These are phyloP conservation scores for Tachina lurida DNA, from an alignment of 2,888 invertebrate genomes.

Conservation along the genomic window DNA sequence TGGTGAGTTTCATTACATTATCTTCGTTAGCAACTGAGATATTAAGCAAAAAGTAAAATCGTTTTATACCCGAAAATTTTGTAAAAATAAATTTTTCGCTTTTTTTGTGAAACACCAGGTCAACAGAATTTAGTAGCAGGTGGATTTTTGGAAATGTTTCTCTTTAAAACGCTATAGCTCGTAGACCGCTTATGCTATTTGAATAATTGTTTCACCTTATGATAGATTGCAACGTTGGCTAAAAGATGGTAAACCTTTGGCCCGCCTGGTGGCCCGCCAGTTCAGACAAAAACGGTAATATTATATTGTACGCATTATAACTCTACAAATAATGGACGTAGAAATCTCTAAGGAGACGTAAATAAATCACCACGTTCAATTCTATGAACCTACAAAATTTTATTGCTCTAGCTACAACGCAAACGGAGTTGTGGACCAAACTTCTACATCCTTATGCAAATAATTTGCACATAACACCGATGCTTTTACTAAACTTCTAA, in stretches of 20 bases:
- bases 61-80: too few species aligned
- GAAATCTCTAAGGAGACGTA: too few species aligned
- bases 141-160: neutral
- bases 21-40: neutral
- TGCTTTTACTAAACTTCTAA: too few species aligned
- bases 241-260: neutral
- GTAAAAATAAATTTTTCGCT: too few species aligned
- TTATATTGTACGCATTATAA: neutral
- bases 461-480: too few species aligned
- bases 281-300: neutral
- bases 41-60: neutral
- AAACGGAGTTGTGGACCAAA: too few species aligned
- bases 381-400: too few species aligned
- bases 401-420: too few species aligned
- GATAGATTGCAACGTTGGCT: neutral
- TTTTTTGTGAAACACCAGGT: constrained; percentile 16
- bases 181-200: neutral
- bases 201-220: neutral
- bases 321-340: neutral
- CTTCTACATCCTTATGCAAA: too few species aligned
- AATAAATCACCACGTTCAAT: too few species aligned
- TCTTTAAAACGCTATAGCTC: neutral
- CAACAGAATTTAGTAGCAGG: neutral
- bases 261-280: neutral
- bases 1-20: neutral